phyloP scores from a whole-genome alignment of 2,888 invertebrate species.

The Stenurella melanura region DNA sequence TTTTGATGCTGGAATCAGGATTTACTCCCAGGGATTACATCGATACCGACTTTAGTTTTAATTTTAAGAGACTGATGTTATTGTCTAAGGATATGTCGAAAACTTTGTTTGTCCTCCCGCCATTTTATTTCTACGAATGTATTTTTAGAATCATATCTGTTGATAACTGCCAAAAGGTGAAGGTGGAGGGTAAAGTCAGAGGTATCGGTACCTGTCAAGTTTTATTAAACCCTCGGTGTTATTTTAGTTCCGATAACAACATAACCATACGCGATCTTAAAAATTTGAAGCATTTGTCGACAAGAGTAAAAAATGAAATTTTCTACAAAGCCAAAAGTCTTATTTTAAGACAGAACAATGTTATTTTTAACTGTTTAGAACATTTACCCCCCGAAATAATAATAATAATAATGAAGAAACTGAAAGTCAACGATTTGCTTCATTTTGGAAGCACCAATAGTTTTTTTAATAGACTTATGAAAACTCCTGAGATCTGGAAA shows the following conservation, averaged over 20 bases:
- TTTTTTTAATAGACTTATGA: background rate
- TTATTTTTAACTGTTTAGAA: slow-evolving; percentile 47
- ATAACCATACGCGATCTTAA: background rate
- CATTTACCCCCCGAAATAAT: slow-evolving; percentile 55
- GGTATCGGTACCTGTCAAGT: slow-evolving; percentile 2
- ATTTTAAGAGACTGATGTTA: slow-evolving; percentile 59
- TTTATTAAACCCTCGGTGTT: slow-evolving; percentile 7
- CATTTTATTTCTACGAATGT: slow-evolving; percentile 4
- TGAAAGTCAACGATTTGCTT: background rate
- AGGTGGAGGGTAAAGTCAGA: slow-evolving; percentile 3
- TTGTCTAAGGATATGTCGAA: slow-evolving; percentile 54
- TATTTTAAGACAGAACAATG: slow-evolving; percentile 47
- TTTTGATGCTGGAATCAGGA: slow-evolving; percentile 69
- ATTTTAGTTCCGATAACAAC: background rate
- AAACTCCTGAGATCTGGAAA: background rate
- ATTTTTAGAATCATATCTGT: slow-evolving; percentile 7
- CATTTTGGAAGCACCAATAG: background rate
- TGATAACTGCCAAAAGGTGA: background rate
- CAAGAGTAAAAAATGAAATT: background rate
- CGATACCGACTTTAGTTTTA: slow-evolving; percentile 57
- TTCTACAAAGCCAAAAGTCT: background rate
- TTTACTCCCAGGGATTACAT: slow-evolving; percentile 63
- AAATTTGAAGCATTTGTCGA: slow-evolving; percentile 1
- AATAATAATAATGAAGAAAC: slow-evolving; percentile 45
- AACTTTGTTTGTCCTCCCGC: background rate